Conservation (phyloP, 2,888 invertebrate species). For the Eumacrocentrus americanus region DNA sequence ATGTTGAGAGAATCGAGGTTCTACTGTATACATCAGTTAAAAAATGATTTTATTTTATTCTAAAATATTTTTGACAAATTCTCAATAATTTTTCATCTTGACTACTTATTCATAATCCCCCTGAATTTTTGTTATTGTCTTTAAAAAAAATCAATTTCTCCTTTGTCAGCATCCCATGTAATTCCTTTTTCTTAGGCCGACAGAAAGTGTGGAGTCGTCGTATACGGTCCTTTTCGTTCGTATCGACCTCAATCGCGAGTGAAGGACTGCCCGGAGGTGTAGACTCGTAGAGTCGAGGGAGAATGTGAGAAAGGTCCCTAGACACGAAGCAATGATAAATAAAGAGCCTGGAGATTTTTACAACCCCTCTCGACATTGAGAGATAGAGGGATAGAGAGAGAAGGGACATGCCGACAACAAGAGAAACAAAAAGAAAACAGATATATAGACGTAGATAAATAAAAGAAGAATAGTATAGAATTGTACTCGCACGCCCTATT, state of each 20-base stretch:
- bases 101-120: background rate
- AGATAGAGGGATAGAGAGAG: background rate
- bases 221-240: background rate
- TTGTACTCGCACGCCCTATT: background rate
- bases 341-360: constrained; percentile 32
- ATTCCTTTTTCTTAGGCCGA: background rate
- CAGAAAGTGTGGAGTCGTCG: background rate
- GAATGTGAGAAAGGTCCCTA: background rate
- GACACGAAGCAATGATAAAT: constrained; percentile 32
- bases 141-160: constrained; percentile 2
- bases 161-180: constrained; percentile 4
- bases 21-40: background rate
- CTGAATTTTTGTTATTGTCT: background rate
- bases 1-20: too few species aligned
- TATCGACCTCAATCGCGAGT: constrained; percentile 7
- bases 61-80: background rate
- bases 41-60: background rate
- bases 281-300: too few species aligned
- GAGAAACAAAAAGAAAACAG: background rate
- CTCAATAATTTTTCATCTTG: background rate
- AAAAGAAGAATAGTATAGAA: background rate
- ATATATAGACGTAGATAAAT: background rate
- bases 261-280: constrained; percentile 11
- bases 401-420: background rate
- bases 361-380: constrained; percentile 25